phyloP scores from a whole-genome alignment of 2,113 vertebrate genomes.

The Athene cunicularia region DNA sequence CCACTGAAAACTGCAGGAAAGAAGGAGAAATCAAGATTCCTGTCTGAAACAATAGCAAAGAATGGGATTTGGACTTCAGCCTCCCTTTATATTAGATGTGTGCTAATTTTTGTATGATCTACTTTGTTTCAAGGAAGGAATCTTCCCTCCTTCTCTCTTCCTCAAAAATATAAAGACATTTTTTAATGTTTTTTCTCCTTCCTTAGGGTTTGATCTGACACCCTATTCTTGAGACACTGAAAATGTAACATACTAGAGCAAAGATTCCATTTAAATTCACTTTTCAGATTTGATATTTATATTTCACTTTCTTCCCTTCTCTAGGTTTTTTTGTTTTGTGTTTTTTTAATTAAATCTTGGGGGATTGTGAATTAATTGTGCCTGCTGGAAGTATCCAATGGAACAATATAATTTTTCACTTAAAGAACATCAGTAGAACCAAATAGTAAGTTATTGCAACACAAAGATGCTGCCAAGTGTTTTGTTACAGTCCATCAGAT shows the following conservation, averaged over 20 bases:
- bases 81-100: neutral
- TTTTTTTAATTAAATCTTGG: neutral
- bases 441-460: neutral
- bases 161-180: neutral
- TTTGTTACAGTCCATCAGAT: neutral
- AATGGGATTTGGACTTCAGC: neutral
- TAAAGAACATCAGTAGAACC: neutral
- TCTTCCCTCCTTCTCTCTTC: neutral
- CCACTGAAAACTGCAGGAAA: neutral
- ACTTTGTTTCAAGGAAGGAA: neutral
- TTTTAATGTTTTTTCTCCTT: neutral
- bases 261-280: neutral
- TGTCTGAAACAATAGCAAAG: neutral
- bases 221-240: neutral
- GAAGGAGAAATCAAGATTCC: neutral
- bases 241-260: neutral
- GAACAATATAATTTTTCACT: neutral
- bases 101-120: neutral
- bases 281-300: neutral
- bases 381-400: neutral
- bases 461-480: neutral
- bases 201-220: neutral
- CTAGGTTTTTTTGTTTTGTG: neutral
- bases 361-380: neutral
- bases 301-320: neutral